Percentiles rank a stretch among this genome's conserved stretches.
Evolutionary conservation across 2,888 invertebrate species (phyloP).

Genomic region (Seira musarum): DNA sequence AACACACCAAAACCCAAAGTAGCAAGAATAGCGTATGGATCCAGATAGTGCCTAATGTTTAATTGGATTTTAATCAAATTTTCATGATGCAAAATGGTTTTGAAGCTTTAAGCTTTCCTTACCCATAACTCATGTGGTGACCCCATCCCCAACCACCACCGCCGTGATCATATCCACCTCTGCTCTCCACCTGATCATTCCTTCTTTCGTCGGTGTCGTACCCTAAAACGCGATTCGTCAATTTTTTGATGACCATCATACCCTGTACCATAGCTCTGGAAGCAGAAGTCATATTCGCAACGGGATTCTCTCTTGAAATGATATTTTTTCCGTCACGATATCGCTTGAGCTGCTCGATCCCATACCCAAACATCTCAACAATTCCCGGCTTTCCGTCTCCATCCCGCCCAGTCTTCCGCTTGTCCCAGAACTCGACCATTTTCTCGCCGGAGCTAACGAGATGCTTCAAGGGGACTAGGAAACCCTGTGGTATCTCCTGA

Average conservation of each 20-base stretch:
- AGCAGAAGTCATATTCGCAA: constrained; percentile 65
- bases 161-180: constrained; percentile 68
- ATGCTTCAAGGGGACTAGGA: constrained; percentile 68
- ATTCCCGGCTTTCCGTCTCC: constrained; percentile 67
- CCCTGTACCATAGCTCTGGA: constrained; percentile 69
- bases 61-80: neutral
- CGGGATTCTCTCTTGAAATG: constrained; percentile 58
- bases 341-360: constrained; percentile 68
- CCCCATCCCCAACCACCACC: constrained; percentile 64
- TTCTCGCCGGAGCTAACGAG: constrained; percentile 68
- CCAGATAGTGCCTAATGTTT: constrained; percentile 68
- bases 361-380: constrained; percentile 69
- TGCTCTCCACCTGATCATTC: constrained; percentile 62
- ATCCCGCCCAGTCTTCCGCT: constrained; percentile 65
- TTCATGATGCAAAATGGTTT: neutral
- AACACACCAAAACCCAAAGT: constrained; percentile 70
- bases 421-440: constrained; percentile 70
- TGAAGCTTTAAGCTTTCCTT: constrained; percentile 28
- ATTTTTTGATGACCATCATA: constrained; percentile 68
- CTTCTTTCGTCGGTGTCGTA: constrained; percentile 66
- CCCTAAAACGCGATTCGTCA: constrained; percentile 68
- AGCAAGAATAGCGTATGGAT: constrained; percentile 70
- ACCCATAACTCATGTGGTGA: constrained; percentile 68
- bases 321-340: constrained; percentile 68
- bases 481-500: constrained; percentile 66